phyloP scores from a whole-genome alignment of 2,113 vertebrate genomes.

The Laticauda laticaudata region DNA sequence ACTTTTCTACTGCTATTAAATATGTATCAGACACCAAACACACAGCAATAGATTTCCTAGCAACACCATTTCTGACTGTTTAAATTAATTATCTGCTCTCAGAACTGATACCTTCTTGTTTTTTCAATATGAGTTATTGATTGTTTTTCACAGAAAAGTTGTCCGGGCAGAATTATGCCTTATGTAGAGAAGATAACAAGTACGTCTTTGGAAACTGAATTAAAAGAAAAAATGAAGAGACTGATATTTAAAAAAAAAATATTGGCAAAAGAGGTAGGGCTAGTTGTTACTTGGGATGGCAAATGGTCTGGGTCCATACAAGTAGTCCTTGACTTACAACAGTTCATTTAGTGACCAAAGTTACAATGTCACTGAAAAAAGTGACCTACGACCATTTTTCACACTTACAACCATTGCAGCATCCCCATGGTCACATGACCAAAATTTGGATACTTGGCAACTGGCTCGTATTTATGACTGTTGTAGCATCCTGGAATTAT shows the following conservation, averaged over 20 bases:
- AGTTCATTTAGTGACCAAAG: not conserved
- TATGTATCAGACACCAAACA: not conserved
- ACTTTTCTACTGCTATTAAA: not conserved
- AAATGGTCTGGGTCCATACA: not conserved
- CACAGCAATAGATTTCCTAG: not conserved
- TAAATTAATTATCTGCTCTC: not conserved
- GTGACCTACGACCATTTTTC: not conserved
- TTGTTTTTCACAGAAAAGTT: not conserved
- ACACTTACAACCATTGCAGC: not conserved
- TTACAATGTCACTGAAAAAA: not conserved
- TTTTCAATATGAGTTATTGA: not conserved
- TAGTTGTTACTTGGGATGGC: not conserved
- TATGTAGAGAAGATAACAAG: not conserved
- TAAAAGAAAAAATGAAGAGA: not conserved
- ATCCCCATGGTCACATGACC: not conserved
- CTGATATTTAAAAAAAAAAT: not conserved
- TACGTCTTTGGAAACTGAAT: not conserved
- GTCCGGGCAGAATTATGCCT: not conserved
- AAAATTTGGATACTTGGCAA: not conserved
- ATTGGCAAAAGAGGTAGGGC: not conserved
- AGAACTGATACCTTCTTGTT: not conserved
- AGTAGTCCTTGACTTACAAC: not conserved
- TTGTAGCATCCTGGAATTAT: not conserved
- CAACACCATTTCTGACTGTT: not conserved
- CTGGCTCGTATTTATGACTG: not conserved